Percentiles rank a stretch among this genome's conserved stretches.
These are phyloP conservation scores for Halotydeus destructor DNA, from an alignment of 1,140 invertebrate species.

Conservation along the genomic window DNA sequence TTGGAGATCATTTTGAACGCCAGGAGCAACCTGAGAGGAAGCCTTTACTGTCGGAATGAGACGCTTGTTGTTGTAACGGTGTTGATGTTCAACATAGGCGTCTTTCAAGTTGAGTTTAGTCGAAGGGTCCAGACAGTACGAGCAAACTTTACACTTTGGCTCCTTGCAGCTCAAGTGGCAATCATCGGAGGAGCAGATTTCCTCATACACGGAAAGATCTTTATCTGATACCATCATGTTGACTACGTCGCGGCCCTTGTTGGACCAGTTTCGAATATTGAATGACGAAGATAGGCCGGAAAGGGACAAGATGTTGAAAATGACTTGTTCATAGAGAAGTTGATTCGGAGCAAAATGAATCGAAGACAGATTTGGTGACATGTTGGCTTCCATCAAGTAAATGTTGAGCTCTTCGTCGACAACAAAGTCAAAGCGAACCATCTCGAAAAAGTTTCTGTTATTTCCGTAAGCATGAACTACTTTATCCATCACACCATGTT, in stretches of 20 bases:
- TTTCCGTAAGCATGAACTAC: slow-evolving; percentile 13
- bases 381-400: slow-evolving; percentile 84
- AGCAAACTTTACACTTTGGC: slow-evolving; percentile 51
- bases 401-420: slow-evolving; percentile 70
- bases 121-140: slow-evolving; percentile 43
- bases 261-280: slow-evolving; percentile 14
- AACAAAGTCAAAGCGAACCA: slow-evolving; percentile 80
- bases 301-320: slow-evolving; percentile 61
- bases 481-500: slow-evolving; percentile 35
- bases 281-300: slow-evolving; percentile 45
- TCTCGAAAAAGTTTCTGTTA: slow-evolving; percentile 72
- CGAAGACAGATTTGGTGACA: slow-evolving; percentile 90
- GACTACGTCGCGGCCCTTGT: slow-evolving; percentile 9
- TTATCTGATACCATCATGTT: slow-evolving; percentile 50
- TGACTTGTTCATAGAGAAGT: slow-evolving; percentile 72
- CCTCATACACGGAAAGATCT: slow-evolving; percentile 52
- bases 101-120: slow-evolving; percentile 34
- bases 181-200: slow-evolving; percentile 36
- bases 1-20: slow-evolving; percentile 34
- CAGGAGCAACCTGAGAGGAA: slow-evolving; percentile 18
- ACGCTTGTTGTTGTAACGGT: slow-evolving; percentile 29
- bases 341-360: slow-evolving; percentile 71
- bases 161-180: slow-evolving; percentile 40
- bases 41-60: slow-evolving; percentile 23
- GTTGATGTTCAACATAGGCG: slow-evolving; percentile 55